Percentiles rank a stretch among this genome's conserved stretches.
phyloP scores from a whole-genome alignment of 2,113 vertebrate genomes.

The Falcunculus frontatus region DNA sequence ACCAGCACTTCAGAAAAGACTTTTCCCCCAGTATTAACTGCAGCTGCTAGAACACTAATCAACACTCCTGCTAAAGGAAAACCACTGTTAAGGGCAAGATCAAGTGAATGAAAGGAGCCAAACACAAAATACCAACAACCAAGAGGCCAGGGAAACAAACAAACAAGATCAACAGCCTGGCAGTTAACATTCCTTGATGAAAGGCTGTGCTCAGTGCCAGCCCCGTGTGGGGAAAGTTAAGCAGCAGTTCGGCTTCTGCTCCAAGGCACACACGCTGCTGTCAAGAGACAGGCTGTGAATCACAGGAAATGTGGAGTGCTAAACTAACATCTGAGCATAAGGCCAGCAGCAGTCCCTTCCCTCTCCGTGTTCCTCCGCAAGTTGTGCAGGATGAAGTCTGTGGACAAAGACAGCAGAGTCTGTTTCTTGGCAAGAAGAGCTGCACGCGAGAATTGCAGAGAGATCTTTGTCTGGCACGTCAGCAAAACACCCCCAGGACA shows the following conservation, averaged over 20 bases:
- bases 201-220: not conserved
- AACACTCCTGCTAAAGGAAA: not conserved
- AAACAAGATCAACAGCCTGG: not conserved
- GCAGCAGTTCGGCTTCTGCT: not conserved
- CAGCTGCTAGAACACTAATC: not conserved
- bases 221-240: not conserved
- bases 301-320: constrained; percentile 10
- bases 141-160: not conserved
- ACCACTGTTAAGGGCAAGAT: not conserved
- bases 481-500: not conserved
- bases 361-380: not conserved
- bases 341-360: not conserved
- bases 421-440: not conserved
- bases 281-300: constrained; percentile 33
- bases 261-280: not conserved
- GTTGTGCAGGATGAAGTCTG: not conserved
- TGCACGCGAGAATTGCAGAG: not conserved
- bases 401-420: not conserved
- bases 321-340: constrained; percentile 7
- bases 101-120: not conserved
- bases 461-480: not conserved
- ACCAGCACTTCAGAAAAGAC: not conserved
- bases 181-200: not conserved
- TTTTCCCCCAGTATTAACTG: not conserved
- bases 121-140: not conserved